These are phyloP conservation scores for Arctia plantaginis DNA, from an alignment of 2,888 invertebrate genomes.

Conservation along the genomic window DNA sequence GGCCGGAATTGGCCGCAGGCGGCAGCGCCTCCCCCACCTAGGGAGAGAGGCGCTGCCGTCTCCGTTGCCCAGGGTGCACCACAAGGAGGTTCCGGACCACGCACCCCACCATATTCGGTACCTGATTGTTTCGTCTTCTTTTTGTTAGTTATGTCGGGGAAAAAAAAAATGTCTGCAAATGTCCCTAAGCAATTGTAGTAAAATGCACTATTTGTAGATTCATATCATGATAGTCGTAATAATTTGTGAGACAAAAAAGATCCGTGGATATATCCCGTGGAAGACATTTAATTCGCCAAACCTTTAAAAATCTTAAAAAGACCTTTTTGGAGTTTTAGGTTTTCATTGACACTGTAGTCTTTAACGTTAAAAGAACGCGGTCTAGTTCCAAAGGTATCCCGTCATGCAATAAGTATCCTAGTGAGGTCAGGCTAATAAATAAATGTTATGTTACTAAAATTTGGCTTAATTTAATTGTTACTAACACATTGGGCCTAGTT, in stretches of 20 bases:
- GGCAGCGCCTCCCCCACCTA: too few species aligned
- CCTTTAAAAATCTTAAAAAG: background rate
- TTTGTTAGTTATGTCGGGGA: background rate
- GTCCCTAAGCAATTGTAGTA: background rate
- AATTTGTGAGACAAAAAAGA: background rate
- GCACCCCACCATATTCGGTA: too few species aligned
- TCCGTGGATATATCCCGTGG: background rate
- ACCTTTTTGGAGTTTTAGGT: background rate
- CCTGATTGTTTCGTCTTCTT: background rate
- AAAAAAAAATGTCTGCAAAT: background rate
- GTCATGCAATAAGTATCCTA: too few species aligned
- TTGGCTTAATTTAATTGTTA: too few species aligned
- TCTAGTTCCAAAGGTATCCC: too few species aligned
- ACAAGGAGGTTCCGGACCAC: too few species aligned
- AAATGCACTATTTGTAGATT: background rate
- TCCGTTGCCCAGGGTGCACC: too few species aligned
- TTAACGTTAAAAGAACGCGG: background rate
- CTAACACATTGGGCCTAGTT: too few species aligned
- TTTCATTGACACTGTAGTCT: background rate
- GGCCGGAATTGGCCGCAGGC: too few species aligned
- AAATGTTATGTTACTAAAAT: too few species aligned
- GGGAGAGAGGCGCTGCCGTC: too few species aligned
- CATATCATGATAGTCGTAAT: background rate
- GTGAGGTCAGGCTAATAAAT: too few species aligned
- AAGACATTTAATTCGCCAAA: background rate